Conservation (phyloP, 1,140 invertebrate species). For the Drosophila nigromelanica region DNA sequence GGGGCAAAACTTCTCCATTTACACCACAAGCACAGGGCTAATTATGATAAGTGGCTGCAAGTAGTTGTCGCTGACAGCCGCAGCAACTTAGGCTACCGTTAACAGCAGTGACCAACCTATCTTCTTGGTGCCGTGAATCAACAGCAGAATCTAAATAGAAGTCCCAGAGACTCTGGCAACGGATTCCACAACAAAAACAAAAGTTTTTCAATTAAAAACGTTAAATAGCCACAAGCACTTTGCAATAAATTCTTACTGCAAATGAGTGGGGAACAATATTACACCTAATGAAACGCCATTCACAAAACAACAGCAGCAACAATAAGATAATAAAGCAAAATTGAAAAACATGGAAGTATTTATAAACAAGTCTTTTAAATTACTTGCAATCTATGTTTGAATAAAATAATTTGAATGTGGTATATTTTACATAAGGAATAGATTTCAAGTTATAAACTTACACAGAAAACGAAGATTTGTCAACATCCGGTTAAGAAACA, state of each 20-base stretch:
- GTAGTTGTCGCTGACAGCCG: slow-evolving; percentile 54
- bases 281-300: slow-evolving; percentile 51
- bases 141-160: slow-evolving; percentile 6
- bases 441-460: too few species aligned
- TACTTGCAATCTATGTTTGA: slow-evolving; percentile 4
- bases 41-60: slow-evolving; percentile 70
- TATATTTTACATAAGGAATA: too few species aligned
- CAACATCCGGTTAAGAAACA: too few species aligned
- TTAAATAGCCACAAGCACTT: slow-evolving; percentile 69
- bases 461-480: too few species aligned
- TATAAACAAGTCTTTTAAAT: slow-evolving; percentile 10
- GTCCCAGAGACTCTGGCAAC: slow-evolving; percentile 6
- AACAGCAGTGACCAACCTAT: slow-evolving; percentile 29
- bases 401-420: background rate
- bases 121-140: slow-evolving; percentile 8
- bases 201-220: slow-evolving; percentile 70
- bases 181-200: slow-evolving; percentile 48
- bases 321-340: slow-evolving; percentile 29
- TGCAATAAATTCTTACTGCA: slow-evolving; percentile 57
- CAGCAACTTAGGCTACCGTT: slow-evolving; percentile 27
- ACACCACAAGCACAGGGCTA: slow-evolving; percentile 47
- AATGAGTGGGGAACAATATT: slow-evolving; percentile 56
- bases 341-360: slow-evolving; percentile 19
- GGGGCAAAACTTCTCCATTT: slow-evolving; percentile 54
- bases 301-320: slow-evolving; percentile 18